A percentile compares a stretch with the other conserved stretches of the same genome.
Conservation (phyloP, 2,797 vertebrate genomes). For the Tenualosa ilisha region DNA sequence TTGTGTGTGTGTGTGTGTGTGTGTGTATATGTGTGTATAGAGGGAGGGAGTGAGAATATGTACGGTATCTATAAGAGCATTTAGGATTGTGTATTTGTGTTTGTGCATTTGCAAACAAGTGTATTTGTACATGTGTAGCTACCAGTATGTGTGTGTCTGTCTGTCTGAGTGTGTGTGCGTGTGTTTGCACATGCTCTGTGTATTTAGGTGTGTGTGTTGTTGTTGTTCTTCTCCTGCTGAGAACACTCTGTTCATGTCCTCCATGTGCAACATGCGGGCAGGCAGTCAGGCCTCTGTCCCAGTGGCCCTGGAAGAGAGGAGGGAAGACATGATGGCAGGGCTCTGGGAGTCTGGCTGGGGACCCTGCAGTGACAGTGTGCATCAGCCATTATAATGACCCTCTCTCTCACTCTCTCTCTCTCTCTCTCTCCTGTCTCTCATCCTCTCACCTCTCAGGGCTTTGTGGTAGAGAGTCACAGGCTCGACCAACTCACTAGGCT, state of each 20-base stretch:
- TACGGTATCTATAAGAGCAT: neutral
- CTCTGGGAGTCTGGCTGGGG: neutral
- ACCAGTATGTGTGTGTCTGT: neutral
- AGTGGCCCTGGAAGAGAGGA: neutral
- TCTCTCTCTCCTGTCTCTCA: no score
- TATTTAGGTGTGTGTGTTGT: neutral
- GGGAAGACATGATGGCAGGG: neutral
- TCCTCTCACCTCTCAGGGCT: neutral
- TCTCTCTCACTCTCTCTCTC: neutral
- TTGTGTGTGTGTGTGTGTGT: neutral
- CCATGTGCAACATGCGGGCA: neutral
- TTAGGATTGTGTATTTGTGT: neutral
- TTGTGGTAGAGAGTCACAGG: neutral
- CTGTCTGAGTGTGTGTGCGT: neutral
- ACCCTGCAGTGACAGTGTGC: neutral
- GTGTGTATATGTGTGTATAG: neutral
- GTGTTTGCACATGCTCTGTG: neutral
- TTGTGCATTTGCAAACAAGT: neutral
- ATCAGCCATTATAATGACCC: neutral
- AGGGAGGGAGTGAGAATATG: neutral
- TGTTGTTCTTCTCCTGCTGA: slow-evolving; percentile 14
- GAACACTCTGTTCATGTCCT: neutral
- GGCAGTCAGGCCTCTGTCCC: neutral
- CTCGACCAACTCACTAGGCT: neutral
- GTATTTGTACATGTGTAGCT: neutral